Base-by-base conservation (phyloP, 2,797 vertebrate genomes). In the Leptatherina wallacei region DNA sequence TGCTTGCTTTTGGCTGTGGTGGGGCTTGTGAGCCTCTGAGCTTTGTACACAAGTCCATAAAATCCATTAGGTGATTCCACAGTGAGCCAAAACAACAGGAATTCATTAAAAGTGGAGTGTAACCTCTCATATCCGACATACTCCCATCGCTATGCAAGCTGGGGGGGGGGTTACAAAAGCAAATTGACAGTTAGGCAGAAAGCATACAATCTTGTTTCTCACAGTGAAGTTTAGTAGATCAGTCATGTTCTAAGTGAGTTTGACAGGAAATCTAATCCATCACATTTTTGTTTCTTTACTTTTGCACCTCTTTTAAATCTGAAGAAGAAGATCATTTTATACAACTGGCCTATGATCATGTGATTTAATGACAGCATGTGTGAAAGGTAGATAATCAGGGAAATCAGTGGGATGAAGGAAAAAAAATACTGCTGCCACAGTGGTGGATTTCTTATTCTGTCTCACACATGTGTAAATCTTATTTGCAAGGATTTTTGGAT, bases 81-180 rank as follows among this genome's bases (percentile, higher is more conserved):
- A 70, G 71, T 69, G 73, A 71, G 83, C 81, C 85, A 88, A 81
- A 87, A 76, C 78, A 90, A 90, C 73, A 90, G 85, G 87, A 89
- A 71, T 76, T 77, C 71, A 86, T 86, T 85, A 75, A 72, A 83
- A 57, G 38, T 71, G 9, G 30, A 69, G 68, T 65, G 69, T 78
- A 77, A 65, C 72, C 67, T 58, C 65, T 89, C 52, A 40, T 54
- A 71, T 73, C 44, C 70, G 54, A 14, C 44, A 71, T 68, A 58
- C 69, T 74, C 69, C 54, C 24, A 29, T 56, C 58, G 32, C 57
- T 54, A 9, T 18, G 10, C 38, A 47, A 61, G 65, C 54, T 30
- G 49, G 49, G 16, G 29, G n/a, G n/a, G 11, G 27, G 9, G 38
- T 54, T 29, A 12, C 47, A 59, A 13, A 55, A 66, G 33, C 16